These are phyloP conservation scores for Picathartes gymnocephalus DNA, from an alignment of 2,113 vertebrate genomes.

Conservation along the genomic window DNA sequence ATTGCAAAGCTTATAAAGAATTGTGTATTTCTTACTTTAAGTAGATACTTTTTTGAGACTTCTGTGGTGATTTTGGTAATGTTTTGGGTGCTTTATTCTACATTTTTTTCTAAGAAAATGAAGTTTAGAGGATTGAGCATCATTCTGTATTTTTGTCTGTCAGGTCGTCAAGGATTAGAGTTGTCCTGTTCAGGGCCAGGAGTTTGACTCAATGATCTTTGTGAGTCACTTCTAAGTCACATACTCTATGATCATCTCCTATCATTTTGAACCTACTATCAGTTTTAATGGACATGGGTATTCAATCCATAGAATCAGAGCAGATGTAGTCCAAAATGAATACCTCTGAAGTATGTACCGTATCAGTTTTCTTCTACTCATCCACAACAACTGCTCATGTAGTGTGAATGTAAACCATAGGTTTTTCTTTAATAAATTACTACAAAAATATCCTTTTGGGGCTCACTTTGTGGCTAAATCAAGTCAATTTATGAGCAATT, in stretches of 20 bases:
- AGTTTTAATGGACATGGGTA: not conserved
- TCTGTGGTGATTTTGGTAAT: not conserved
- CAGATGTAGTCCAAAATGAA: not conserved
- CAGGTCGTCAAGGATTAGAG: not conserved
- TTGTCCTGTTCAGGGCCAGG: not conserved
- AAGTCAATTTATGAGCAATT: not conserved
- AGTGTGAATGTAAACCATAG: not conserved
- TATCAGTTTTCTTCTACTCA: not conserved
- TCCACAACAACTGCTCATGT: not conserved
- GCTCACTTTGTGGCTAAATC: not conserved
- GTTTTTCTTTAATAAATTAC: not conserved
- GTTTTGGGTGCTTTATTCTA: not conserved
- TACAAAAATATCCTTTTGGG: not conserved
- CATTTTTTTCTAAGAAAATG: not conserved
- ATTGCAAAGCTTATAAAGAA: not conserved
- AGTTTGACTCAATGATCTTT: not conserved
- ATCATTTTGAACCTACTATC: not conserved
- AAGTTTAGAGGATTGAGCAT: not conserved
- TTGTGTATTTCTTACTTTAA: not conserved
- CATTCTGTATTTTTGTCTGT: not conserved
- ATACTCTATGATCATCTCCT: not conserved
- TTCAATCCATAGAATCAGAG: not conserved
- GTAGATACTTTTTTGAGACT: not conserved
- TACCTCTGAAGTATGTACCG: not conserved
- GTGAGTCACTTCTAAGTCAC: not conserved